Evolutionary conservation across 2,113 vertebrate species (phyloP), one percentile per base, ranked within the genome.

Genomic region (Hydrochoerus hydrochaeris): DNA sequence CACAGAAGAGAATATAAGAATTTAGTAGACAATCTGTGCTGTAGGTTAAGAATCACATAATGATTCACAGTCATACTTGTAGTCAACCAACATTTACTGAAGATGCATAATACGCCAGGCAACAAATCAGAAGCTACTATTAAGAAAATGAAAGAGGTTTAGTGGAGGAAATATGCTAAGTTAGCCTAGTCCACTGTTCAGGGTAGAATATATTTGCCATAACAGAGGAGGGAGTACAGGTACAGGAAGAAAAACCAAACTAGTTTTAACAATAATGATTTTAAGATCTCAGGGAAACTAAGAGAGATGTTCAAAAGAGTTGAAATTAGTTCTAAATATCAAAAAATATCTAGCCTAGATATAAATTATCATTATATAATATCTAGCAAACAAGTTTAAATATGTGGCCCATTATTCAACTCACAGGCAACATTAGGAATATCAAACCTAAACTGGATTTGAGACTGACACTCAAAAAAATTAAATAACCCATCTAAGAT

Each of bases 271-370:
- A 91, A 95, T 46, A 87, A 8, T 14, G 20, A 87, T 62, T 49
- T 73, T 67, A 92, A 89, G 73, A 35, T 85, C 32, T 92, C 63
- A 82, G 22, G 49, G 22, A 94, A 89, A 87, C 69, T 85, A 94
- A 80, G 8, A 73, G 62, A 20, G 38, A 85, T 86, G 20, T 41
- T 20, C n/a, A 24, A 73, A 73, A 73, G 38, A 32, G n/a, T 32
- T 58, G 80, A 88, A 90, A 78, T 92, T 69, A 88, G 38, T 60
- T 82, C 62, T 49, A n/a, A 22, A 91, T n/a, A 35, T 92, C 58
- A 97, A 92, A 97, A 92, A 86, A 46, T 57, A 93, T 28, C 49
- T 58, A 88, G 11, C 41, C 54, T 85, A 92, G 26, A 85, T 52
- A 85, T 1, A 81, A 73, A 73, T 20, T 24, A 75, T 92, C 9